These are phyloP conservation scores for Clupea harengus DNA, from an alignment of 2,113 vertebrate genomes.

Conservation along the genomic window DNA sequence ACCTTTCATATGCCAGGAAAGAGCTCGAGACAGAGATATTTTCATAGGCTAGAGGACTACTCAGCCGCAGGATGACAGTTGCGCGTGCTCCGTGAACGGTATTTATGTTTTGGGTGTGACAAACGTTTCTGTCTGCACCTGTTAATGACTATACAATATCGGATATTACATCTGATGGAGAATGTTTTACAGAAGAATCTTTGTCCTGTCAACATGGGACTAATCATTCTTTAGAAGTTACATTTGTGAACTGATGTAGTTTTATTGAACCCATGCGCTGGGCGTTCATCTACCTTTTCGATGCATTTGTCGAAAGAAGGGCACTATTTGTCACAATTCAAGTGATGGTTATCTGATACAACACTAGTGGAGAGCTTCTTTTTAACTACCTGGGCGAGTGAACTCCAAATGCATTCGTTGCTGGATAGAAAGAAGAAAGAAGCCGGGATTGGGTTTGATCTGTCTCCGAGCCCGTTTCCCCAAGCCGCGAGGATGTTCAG, in stretches of 20 bases:
- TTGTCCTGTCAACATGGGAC: background rate
- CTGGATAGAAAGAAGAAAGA: slow-evolving; percentile 75
- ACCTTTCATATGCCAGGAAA: background rate
- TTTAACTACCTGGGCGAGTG: background rate
- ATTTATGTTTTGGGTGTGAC: slow-evolving; percentile 60
- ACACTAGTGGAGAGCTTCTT: background rate
- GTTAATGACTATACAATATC: slow-evolving; percentile 4
- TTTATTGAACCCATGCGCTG: slow-evolving; percentile 10
- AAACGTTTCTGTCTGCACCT: slow-evolving; percentile 40
- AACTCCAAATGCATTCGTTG: slow-evolving; percentile 76
- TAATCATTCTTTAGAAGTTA: slow-evolving; percentile 24
- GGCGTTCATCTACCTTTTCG: background rate
- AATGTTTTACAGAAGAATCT: slow-evolving; percentile 3
- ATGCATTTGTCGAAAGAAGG: background rate
- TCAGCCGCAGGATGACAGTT: slow-evolving; percentile 37
- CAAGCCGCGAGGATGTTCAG: slow-evolving; percentile 80
- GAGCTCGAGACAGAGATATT: background rate
- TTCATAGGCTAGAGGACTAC: background rate
- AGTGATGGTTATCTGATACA: slow-evolving; percentile 6
- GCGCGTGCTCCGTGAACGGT: slow-evolving; percentile 34
- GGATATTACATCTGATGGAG: background rate
- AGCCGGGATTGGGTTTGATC: slow-evolving; percentile 66
- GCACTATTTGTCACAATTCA: background rate
- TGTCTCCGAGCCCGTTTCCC: slow-evolving; percentile 67
- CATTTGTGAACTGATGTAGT: background rate